Conservation (phyloP, 2,888 invertebrate genomes). For the Lampropteryx suffumata region DNA sequence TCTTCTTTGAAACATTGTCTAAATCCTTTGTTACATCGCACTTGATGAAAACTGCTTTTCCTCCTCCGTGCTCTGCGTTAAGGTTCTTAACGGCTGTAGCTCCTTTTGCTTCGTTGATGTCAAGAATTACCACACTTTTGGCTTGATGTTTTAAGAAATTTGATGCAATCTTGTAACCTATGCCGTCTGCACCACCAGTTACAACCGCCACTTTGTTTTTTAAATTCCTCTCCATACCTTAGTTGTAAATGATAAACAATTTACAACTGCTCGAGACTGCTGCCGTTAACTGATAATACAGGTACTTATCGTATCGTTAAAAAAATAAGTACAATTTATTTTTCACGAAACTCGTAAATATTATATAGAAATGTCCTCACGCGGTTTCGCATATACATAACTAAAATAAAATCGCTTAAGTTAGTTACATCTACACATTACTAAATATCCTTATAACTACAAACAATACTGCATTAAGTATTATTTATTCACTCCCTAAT, state of each 20-base stretch:
- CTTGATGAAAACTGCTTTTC: slow-evolving; percentile 63
- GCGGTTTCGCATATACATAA: too few relatives aligned
- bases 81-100: slow-evolving; percentile 9
- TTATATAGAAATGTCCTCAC: too few relatives aligned
- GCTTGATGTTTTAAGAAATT: slow-evolving; percentile 57
- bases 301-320: too few relatives aligned
- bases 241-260: not conserved
- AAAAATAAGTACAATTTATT: too few relatives aligned
- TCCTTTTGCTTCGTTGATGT: slow-evolving; percentile 20
- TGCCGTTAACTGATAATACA: too few relatives aligned
- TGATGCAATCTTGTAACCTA: slow-evolving; percentile 64
- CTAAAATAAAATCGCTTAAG: too few relatives aligned
- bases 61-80: slow-evolving; percentile 60
- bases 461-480: too few relatives aligned
- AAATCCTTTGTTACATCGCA: slow-evolving; percentile 74
- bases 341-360: too few relatives aligned
- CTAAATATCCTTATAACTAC: too few relatives aligned
- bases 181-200: slow-evolving; percentile 75
- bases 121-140: slow-evolving; percentile 52
- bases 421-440: too few relatives aligned
- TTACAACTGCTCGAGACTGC: too few relatives aligned
- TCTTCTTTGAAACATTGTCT: slow-evolving; percentile 53
- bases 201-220: slow-evolving; percentile 41
- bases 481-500: too few relatives aligned
- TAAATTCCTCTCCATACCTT: slow-evolving; percentile 23